Base-by-base conservation (phyloP, 2,888 invertebrate genomes). In the Drosophila sordidula region DNA sequence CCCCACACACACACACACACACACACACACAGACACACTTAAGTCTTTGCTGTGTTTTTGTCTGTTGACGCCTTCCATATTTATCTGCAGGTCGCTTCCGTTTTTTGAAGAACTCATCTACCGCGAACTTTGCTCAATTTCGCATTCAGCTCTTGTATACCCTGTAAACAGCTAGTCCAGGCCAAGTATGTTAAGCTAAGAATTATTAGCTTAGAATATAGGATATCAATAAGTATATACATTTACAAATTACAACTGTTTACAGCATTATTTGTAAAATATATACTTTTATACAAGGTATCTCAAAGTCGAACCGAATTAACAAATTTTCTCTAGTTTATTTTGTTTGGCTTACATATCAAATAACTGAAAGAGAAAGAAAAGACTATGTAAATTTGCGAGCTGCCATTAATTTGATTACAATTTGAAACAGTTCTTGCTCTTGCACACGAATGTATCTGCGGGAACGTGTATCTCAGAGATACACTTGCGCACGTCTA, bases 71-170 rank as follows among this genome's bases (percentile, higher is more conserved):
- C 76, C 77, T 70, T 59, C 50, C 66, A 69, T 67, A 69, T 75
- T 75, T 71, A 81, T 81, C 82, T 81, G 69, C 78, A 70, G 70
- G 78, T 78, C 69, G 84, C 76, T 85, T 81, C 80, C 80, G 80
- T 78, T 81, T 70, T 80, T 70, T 71, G 49, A 63, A 75, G 77
- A 75, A 75, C 57, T 75, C 72, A 66, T 71, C 70, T 75, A 67
- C 77, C 77, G 77, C 72, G 55, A 75, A 76, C 62, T 64, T 58
- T 41, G 68, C 58, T 51, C 75, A 73, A 63, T 72, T 72, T 66
- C 55, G 72, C 72, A 62, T 51, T 51, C 55, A 75, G 57, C 42
- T 70, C 70, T 46, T 2, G 2, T 14, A 54, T 76, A 67, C 77
- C 58, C 77, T 67, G 26, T 46, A 45, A 8, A 5, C 11, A 18